Evolutionary conservation across 2,113 vertebrate genomes (phyloP), one percentile per base, ranked within the genome.

Genomic region (Leptobrachium ailaonicum): DNA sequence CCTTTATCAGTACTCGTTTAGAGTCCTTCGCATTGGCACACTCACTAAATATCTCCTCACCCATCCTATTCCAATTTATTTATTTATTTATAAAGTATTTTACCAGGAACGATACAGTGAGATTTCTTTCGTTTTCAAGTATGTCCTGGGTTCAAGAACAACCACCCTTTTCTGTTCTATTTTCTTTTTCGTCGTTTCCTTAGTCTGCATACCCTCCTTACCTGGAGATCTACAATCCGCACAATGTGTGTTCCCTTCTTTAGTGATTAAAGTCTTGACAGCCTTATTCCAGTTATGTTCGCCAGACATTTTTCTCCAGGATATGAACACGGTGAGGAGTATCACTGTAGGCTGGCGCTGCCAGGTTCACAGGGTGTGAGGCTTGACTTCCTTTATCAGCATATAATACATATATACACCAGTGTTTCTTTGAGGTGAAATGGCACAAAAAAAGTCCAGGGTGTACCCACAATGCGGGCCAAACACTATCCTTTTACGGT

Each of bases 201-300:
- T 68, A 2, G 12, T 42, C 41, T 68, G 4, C 8, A 50, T 50
- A 32, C 66, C 40, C 66, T 44, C 32, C 77, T 80, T 70, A 80
- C 77, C 77, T 80, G 71, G 70, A 20, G 63, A 60, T 80, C 70
- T 62, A 42, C 77, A 73, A 45, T 80, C 77, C 3, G 77, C 77
- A 58, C 77, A 80, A 41, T 63, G 66, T 58, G 58, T 43, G 62
- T 80, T 80, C 64, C 77, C 70, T 14, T 80, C 70, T 20, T 66
- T 80, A 8, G n/a, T 41, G 12, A 60, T 40, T 42, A 80, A 56
- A 44, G 54, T 80, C 47, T 9, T 73, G 40, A 80, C 14, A 56
- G 64, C 66, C 63, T 66, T 64, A 50, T 80, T 73, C 77, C 77
- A 80, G 20, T 80, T 63, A 60, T 79, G 70, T 67, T 80, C 77